Conservation (phyloP, 2,797 vertebrate genomes). For the Melanotaenia pygmaea region DNA sequence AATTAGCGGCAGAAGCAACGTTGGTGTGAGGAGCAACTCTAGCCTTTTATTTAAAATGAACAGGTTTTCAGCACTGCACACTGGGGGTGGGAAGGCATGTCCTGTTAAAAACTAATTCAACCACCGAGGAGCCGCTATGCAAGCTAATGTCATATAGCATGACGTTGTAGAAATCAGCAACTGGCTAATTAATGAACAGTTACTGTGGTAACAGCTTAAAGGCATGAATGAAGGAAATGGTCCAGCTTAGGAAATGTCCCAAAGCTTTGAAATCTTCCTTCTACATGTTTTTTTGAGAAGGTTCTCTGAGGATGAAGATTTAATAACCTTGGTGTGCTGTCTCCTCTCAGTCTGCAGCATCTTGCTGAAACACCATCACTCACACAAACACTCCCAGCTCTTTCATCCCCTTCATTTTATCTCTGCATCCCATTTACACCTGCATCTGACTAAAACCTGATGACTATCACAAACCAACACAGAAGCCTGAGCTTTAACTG, state of each 20-base stretch:
- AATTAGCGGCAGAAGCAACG: conserved; percentile 59
- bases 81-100: conserved; percentile 45
- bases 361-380: conserved; percentile 25
- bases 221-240: conserved; percentile 53
- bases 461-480: conserved; percentile 7
- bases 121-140: conserved; percentile 43
- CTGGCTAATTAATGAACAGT: conserved; percentile 70
- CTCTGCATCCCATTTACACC: conserved; percentile 31
- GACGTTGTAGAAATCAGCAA: conserved; percentile 59
- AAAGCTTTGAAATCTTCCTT: conserved; percentile 62
- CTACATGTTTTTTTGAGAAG: conserved; percentile 49
- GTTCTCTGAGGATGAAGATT: conserved; percentile 64
- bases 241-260: conserved; percentile 60
- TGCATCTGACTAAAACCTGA: conserved; percentile 37
- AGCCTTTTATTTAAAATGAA: conserved; percentile 47
- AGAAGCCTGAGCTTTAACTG: conserved; percentile 53
- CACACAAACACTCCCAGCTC: conserved; percentile 3
- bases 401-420: conserved; percentile 24
- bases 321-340: conserved; percentile 52
- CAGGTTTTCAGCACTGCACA: conserved; percentile 41
- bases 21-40: conserved; percentile 21
- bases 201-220: conserved; percentile 60
- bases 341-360: conserved; percentile 34
- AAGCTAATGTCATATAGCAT: conserved; percentile 61
- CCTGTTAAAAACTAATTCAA: conserved; percentile 64